Evolutionary conservation across 2,113 vertebrate species (phyloP).

Genomic region (Suricata suricatta): DNA sequence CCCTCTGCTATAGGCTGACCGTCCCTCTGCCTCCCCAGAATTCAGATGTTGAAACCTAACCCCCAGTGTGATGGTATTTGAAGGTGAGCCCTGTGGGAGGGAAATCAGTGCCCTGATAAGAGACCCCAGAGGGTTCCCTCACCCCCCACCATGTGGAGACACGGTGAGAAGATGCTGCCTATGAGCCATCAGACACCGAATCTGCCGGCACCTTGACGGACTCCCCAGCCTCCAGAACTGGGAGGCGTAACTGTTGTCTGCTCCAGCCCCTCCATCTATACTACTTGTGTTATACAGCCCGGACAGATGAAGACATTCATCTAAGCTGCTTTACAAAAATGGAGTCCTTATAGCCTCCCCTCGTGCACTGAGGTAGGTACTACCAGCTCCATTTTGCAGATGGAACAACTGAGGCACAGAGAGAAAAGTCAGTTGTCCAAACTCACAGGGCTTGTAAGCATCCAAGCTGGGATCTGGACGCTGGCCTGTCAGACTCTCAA

Average conservation of each 20-base stretch:
- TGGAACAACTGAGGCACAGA: not conserved
- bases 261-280: not conserved
- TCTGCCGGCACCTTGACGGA: not conserved
- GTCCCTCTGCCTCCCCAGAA: not conserved
- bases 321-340: not conserved
- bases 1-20: not conserved
- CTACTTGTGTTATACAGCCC: not conserved
- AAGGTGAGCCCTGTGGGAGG: not conserved
- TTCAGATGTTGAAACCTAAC: not conserved
- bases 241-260: too few relatives aligned
- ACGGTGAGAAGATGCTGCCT: rapidly evolving
- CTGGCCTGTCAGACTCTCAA: not conserved
- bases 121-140: not conserved
- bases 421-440: not conserved
- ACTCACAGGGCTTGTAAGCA: not conserved
- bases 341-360: not conserved
- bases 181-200: not conserved
- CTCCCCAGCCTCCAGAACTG: not conserved
- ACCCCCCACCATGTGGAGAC: not conserved
- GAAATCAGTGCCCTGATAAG: not conserved
- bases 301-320: not conserved
- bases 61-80: not conserved
- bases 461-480: not conserved
- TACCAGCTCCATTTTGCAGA: not conserved
- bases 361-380: too few relatives aligned